Conservation (phyloP, 2,888 invertebrate species). For the Mamestra brassicae region DNA sequence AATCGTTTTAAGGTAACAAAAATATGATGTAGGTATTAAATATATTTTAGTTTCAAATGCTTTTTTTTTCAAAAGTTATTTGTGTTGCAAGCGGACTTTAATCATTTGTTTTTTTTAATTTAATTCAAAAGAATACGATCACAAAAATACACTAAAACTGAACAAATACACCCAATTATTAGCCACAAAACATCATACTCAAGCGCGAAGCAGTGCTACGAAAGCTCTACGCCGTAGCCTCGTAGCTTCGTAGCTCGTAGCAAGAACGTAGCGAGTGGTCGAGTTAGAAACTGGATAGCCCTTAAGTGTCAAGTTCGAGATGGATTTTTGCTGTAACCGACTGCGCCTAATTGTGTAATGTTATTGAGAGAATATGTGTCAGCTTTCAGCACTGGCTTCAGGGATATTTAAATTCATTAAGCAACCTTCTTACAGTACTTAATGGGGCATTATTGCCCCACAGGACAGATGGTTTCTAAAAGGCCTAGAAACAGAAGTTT, state of each 20-base stretch:
- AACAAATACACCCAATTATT: too few relatives aligned
- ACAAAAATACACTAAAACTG: too few relatives aligned
- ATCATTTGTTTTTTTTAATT: too few relatives aligned
- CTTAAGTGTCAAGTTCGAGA: slow-evolving; percentile 89
- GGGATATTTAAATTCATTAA: slow-evolving; percentile 77
- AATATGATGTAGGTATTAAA: too few relatives aligned
- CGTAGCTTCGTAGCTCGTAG: slow-evolving; percentile 65
- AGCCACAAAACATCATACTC: too few relatives aligned
- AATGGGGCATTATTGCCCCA: slow-evolving; percentile 68
- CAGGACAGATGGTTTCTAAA: slow-evolving; percentile 67
- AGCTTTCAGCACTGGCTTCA: slow-evolving; percentile 71
- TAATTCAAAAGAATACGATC: too few relatives aligned
- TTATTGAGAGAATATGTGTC: slow-evolving; percentile 86
- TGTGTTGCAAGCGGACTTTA: too few relatives aligned
- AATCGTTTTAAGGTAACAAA: too few relatives aligned
- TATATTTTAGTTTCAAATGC: too few relatives aligned
- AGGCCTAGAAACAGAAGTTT: slow-evolving; percentile 65
- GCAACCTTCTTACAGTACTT: slow-evolving; percentile 65
- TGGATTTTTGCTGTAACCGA: slow-evolving; percentile 90
- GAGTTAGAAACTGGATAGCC: slow-evolving; percentile 83
- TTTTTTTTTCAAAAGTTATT: too few relatives aligned
- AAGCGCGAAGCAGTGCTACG: not conserved
- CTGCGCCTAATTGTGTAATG: slow-evolving; percentile 80
- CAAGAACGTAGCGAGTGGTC: slow-evolving; percentile 71
- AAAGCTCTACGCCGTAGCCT: slow-evolving; percentile 28